A percentile compares a stretch with the other conserved stretches of the same genome.
Conservation (phyloP, 2,113 vertebrate genomes). For the Pelvicachromis taeniatus region DNA sequence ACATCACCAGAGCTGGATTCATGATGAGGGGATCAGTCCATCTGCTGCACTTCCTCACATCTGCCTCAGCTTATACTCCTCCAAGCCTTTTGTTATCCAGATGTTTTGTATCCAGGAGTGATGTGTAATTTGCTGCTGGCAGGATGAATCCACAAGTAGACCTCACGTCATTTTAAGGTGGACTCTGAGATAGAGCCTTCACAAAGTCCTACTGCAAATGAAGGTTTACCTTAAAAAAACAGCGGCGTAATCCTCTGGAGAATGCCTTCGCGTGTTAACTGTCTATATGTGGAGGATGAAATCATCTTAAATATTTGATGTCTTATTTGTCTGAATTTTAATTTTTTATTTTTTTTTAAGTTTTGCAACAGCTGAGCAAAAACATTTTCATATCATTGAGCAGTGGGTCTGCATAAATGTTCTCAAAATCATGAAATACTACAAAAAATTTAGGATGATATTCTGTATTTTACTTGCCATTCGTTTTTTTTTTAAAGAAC, state of each 20-base stretch:
- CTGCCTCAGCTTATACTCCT: constrained; percentile 73
- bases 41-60: constrained; percentile 48
- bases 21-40: constrained; percentile 62
- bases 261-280: not conserved
- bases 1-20: constrained; percentile 71
- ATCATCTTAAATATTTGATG: not conserved
- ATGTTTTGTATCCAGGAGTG: constrained; percentile 83
- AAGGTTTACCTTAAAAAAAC: constrained; percentile 53
- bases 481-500: not conserved
- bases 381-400: not conserved
- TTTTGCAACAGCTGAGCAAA: not conserved
- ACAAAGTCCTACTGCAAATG: not conserved
- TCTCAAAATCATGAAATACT: not conserved
- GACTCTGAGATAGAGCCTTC: constrained; percentile 21
- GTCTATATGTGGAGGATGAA: not conserved
- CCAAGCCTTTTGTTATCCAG: constrained; percentile 84
- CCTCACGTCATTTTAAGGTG: constrained; percentile 53
- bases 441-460: not conserved
- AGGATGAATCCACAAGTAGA: constrained; percentile 60
- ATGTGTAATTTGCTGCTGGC: constrained; percentile 78
- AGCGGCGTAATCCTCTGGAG: not conserved
- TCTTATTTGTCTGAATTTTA: not conserved
- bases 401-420: not conserved
- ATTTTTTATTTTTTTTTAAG: not conserved
- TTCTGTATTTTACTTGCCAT: not conserved